Evolutionary conservation across 2,888 invertebrate species (phyloP).

Genomic region (Drosophila glabriapex): DNA sequence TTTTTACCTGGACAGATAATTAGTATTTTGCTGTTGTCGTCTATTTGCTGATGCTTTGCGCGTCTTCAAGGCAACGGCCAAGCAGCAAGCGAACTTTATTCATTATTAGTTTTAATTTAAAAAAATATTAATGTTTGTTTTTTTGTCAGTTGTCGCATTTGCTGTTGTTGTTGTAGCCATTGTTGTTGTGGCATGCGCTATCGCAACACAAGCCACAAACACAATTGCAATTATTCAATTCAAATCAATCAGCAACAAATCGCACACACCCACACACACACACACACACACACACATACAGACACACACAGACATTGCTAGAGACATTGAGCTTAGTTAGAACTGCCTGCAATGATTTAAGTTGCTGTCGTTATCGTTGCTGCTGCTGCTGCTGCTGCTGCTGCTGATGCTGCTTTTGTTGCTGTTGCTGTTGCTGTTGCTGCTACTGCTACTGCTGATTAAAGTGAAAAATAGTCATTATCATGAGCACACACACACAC

Average conservation of each 20-base stretch:
- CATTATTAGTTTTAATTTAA: constrained; percentile 18
- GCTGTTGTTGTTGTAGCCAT: neutral
- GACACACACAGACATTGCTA: constrained; percentile 33
- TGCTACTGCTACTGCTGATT: constrained; percentile 67
- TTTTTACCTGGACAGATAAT: neutral
- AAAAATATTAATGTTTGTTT: constrained; percentile 4
- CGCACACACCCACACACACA: constrained; percentile 42
- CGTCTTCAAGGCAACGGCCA: constrained; percentile 1
- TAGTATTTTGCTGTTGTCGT: neutral
- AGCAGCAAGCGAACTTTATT: constrained; percentile 14
- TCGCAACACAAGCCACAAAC: constrained; percentile 23
- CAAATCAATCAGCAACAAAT: constrained; percentile 81
- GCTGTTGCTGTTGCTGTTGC: constrained; percentile 21
- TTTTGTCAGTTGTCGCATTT: neutral
- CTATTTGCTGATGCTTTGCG: constrained; percentile 12
- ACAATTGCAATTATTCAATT: constrained; percentile 84
- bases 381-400: constrained; percentile 27
- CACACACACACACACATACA: constrained; percentile 15
- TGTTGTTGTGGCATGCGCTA: constrained; percentile 20
- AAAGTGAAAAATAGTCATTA: constrained; percentile 71
- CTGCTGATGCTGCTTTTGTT: neutral
- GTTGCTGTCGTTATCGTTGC: constrained; percentile 54
- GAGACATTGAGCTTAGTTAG: constrained; percentile 77
- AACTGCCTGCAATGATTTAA: constrained; percentile 74
- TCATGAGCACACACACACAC: constrained; percentile 47